Base-by-base conservation (phyloP, 1,140 invertebrate genomes). In the Drosophila kepulauana region DNA sequence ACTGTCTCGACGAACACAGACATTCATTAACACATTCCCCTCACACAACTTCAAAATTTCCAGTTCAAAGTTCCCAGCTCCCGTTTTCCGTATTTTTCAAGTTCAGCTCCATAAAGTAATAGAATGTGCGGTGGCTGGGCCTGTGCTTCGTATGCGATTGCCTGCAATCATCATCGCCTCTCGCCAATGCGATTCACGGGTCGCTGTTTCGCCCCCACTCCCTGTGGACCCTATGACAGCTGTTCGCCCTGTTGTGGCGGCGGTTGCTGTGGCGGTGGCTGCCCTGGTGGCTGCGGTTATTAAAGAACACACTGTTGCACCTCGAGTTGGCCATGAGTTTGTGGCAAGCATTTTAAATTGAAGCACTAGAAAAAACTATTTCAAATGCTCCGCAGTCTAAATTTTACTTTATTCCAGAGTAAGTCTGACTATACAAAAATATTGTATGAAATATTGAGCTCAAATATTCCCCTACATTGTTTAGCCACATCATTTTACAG, bases 111-210 rank as follows among this genome's bases (percentile, higher is more conserved):
- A 2, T 20, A 58, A 57, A 49, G 8, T 11, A 41, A 7, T 13
- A 86, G 75, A 45, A 87, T 89, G 85, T 89, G 85, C 28, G 85
- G 85, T 41, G 85, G 85, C 5, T 89, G 85, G 85, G 85, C 85
- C 7, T 89, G 85, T 66, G 45, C 49, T 10, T 85, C 85, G 11
- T 89, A 89, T 33, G 13, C 20, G 2, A 51, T 89, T n/a, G 85
- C 85, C 13, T 85, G 81, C 46, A 72, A 45, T 81, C 80, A 89
- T 67, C 81, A 76, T n/a, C 85, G 49, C 1, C 35, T 73, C n/a
- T 89, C 85, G 3, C 82, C 75, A 0, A 46, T 89, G 30, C 78
- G 85, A 16, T 88, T 51, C 33, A 81, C 85, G 0, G 85, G 85
- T 1, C 85, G 85, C 35, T 85, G 75, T 52, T 76, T 89, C 6